Evolutionary conservation across 2,113 vertebrate genomes (phyloP), one percentile per base, ranked within the genome.

Genomic region (Terrapene triunguis): DNA sequence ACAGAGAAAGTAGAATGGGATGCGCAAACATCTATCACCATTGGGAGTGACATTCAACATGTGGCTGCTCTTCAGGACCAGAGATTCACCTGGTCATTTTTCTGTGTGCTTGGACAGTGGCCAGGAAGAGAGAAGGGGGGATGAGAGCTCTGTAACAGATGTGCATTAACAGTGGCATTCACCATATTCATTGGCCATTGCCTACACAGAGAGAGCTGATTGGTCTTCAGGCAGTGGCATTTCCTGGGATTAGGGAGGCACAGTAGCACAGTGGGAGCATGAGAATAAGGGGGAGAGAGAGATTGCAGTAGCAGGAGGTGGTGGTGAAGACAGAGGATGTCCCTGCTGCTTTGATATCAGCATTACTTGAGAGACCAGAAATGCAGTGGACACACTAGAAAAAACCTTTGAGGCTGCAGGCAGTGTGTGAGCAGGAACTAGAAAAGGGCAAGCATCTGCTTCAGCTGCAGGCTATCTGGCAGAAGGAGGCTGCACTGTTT

Each of bases 1-100:
- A 53, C 51, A 94, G 96, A 95, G 57, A 59, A 29, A 95, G 90
- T 50, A 92, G 95, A 90, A 87, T 55, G 94, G 82, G 87, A 89
- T 88, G 86, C 93, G 92, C 83, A 95, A 96, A 88, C 38, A 87
- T 69, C 90, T 35, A 80, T 22, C 80, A 82, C 22, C 10, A 53
- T n/a, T 91, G 94, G 82, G 25, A 25, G 8, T 38, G 69, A 81
- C 85, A 69, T 82, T 96, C 85, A 69, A 48, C 62, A 48, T n/a
- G 51, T 47, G 72, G 82, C 80, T 42, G 27, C 90, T 88, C 87
- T 85, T 89, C 44, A 94, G 85, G 89, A 80, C 5, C 21, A 25
- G 85, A 76, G 24, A 84, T 84, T 51, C 89, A 14, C 3, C 29
- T 89, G 76, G 8, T 82, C 80, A 55, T 85, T 93, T 32, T 9